Conservation (phyloP, 2,888 invertebrate genomes). For the Apocheima hispidaria region DNA sequence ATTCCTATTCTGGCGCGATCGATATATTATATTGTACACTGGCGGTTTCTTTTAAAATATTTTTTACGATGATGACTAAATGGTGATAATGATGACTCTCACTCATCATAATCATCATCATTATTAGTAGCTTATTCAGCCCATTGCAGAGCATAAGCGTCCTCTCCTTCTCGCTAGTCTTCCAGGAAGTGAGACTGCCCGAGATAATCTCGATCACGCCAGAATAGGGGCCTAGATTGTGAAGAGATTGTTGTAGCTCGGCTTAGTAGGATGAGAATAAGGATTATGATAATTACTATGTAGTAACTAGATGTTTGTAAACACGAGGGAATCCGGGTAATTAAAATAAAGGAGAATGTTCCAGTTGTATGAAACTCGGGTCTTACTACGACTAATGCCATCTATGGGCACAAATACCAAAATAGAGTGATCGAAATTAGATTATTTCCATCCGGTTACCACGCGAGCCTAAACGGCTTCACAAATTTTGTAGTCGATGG, state of each 20-base stretch:
- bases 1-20: background rate
- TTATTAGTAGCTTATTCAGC: too few species aligned
- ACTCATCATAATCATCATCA: too few species aligned
- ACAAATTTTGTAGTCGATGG: too few species aligned
- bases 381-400: background rate
- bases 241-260: conserved; percentile 6
- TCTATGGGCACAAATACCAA: background rate
- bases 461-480: too few species aligned
- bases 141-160: too few species aligned
- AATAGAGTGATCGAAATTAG: too few species aligned
- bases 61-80: too few species aligned
- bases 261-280: conserved; percentile 3
- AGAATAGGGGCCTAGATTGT: conserved; percentile 1
- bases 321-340: background rate
- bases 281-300: conserved; percentile 29
- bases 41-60: background rate
- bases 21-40: background rate
- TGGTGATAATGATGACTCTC: too few species aligned
- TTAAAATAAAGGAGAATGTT: background rate
- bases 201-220: background rate
- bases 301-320: conserved; percentile 1
- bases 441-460: too few species aligned
- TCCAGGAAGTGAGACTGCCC: background rate
- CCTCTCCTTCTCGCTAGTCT: too few species aligned
- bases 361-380: background rate